These are phyloP conservation scores for Acrocephalus scirpaceus DNA, from an alignment of 2,797 vertebrate species.

Conservation along the genomic window DNA sequence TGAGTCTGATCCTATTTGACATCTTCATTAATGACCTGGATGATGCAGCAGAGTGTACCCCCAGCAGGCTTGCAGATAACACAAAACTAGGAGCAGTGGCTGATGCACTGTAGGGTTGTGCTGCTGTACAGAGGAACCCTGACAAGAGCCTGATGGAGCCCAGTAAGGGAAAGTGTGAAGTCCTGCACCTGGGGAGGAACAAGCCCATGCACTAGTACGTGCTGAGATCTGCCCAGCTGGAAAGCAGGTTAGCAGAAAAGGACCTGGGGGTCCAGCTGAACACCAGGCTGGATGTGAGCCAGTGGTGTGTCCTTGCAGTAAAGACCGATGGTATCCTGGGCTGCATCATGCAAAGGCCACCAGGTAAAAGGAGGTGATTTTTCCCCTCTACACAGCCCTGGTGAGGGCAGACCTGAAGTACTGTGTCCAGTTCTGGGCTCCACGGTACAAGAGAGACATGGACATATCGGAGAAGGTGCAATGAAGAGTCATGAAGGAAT, in stretches of 20 bases:
- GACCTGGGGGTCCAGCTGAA: not conserved
- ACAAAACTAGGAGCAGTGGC: not conserved
- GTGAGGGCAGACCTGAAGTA: not conserved
- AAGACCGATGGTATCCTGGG: not conserved
- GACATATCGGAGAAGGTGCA: not conserved
- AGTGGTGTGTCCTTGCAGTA: not conserved
- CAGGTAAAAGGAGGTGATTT: not conserved
- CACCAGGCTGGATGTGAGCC: not conserved
- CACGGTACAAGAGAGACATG: not conserved
- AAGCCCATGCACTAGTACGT: not conserved
- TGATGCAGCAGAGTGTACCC: not conserved
- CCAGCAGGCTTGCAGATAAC: not conserved
- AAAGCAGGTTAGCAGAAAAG: not conserved
- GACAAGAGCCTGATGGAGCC: not conserved
- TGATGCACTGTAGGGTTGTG: not conserved
- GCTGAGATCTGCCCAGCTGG: not conserved
- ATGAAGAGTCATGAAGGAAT: not conserved
- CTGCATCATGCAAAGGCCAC: not conserved
- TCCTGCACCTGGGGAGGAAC: not conserved
- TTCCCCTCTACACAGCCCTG: not conserved
- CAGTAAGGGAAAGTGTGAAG: not conserved
- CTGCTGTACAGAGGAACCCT: not conserved
- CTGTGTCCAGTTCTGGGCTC: not conserved
- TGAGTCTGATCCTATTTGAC: not conserved
- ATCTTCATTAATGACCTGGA: not conserved